Conservation (phyloP, 2,888 invertebrate genomes). For the Scelioninae gen. 1 region DNA sequence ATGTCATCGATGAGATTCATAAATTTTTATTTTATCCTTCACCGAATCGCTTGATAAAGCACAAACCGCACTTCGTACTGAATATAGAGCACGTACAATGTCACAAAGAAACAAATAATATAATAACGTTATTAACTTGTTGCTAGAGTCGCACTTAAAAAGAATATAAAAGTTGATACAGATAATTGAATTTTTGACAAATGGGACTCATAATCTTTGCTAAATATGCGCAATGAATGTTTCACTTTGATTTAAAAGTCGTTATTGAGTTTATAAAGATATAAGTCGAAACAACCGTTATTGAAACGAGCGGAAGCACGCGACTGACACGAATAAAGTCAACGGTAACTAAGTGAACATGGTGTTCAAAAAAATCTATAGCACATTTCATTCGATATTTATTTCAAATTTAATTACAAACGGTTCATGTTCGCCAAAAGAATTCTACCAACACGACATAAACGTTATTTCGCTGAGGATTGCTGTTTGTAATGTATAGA, state of each 20-base stretch:
- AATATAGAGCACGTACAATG: conserved; percentile 2
- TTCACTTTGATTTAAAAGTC: conserved; percentile 62
- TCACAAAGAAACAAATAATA: conserved; percentile 27
- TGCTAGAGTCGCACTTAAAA: conserved; percentile 14
- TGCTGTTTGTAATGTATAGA: background rate
- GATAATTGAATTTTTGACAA: conserved; percentile 61
- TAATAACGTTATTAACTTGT: conserved; percentile 44
- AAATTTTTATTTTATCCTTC: conserved; percentile 38
- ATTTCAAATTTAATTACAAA: conserved; percentile 59
- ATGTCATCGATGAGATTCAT: conserved; percentile 9
- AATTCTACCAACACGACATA: conserved; percentile 17
- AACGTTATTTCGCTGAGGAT: background rate
- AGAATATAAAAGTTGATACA: conserved; percentile 26
- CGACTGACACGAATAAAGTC: conserved; percentile 71
- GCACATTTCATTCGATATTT: conserved; percentile 56
- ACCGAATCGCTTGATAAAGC: conserved; percentile 3
- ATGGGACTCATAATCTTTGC: conserved; percentile 42
- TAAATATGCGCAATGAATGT: conserved; percentile 56
- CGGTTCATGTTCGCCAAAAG: conserved; percentile 11
- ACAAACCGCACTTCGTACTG: background rate
- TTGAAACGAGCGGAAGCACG: conserved; percentile 69
- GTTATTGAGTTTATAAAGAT: conserved; percentile 68
- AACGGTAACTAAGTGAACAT: conserved; percentile 68
- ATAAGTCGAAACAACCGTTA: conserved; percentile 70
- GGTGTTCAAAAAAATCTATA: conserved; percentile 57